Conservation (phyloP, 1,140 invertebrate species). For the Anagrus nilaparvatae region DNA sequence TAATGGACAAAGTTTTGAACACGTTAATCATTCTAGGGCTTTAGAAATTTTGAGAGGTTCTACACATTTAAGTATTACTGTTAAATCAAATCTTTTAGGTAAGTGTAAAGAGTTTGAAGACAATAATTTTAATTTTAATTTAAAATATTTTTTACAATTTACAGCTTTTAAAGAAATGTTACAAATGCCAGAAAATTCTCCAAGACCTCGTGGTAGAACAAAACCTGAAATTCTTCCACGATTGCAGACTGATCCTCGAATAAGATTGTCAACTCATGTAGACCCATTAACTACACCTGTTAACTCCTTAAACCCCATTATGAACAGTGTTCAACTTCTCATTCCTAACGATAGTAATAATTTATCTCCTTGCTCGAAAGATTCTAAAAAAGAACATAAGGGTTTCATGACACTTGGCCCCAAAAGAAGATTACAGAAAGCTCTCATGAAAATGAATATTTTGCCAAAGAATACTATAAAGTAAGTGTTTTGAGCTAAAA, state of each 20-base stretch:
- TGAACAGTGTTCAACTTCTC: slow-evolving; percentile 32
- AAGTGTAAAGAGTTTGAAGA: slow-evolving; percentile 13
- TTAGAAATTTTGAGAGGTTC: slow-evolving; percentile 86
- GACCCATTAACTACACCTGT: slow-evolving; percentile 35
- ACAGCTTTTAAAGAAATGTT: slow-evolving; percentile 74
- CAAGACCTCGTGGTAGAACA: slow-evolving; percentile 52
- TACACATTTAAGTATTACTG: slow-evolving; percentile 91
- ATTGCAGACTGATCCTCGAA: slow-evolving; percentile 54
- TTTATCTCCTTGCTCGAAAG: slow-evolving; percentile 40
- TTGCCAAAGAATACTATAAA: slow-evolving; percentile 76
- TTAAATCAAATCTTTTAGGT: slow-evolving; percentile 91
- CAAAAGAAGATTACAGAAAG: slow-evolving; percentile 75
- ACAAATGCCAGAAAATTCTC: slow-evolving; percentile 72
- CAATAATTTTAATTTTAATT: slow-evolving; percentile 11
- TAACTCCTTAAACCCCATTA: slow-evolving; percentile 33
- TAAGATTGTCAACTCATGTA: slow-evolving; percentile 51
- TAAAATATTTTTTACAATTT: slow-evolving; percentile 19
- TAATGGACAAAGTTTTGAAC: slow-evolving; percentile 91
- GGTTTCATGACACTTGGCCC: slow-evolving; percentile 83
- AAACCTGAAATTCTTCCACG: slow-evolving; percentile 49
- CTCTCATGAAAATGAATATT: slow-evolving; percentile 84
- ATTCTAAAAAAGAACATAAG: slow-evolving; percentile 61
- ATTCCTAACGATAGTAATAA: slow-evolving; percentile 30
- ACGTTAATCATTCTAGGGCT: slow-evolving; percentile 80
- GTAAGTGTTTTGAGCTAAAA: slow-evolving; percentile 34